Conservation (phyloP, 1,140 invertebrate genomes). For the Harlomillsia oculata region DNA sequence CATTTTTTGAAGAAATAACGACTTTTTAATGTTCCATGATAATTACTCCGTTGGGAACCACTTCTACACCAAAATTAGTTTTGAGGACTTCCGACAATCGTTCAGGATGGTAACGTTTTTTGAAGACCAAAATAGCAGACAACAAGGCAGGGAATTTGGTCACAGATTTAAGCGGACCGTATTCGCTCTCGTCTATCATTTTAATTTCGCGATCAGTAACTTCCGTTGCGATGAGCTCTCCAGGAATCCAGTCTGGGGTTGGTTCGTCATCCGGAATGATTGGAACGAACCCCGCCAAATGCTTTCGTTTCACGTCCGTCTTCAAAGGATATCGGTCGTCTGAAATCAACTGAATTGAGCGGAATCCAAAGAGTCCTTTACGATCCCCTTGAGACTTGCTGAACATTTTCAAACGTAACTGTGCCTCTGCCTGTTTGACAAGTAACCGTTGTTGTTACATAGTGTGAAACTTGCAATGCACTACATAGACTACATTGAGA, state of each 20-base stretch:
- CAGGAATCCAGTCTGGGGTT: conserved; percentile 19
- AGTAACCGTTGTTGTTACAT: no score
- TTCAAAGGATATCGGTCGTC: no score
- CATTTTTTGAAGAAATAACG: no score
- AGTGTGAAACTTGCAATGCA: no score
- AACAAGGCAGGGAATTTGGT: conserved; percentile 12
- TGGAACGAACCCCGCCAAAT: conserved; percentile 2
- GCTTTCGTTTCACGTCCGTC: no score
- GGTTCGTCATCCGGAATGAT: conserved; percentile 13
- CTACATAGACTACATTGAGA: no score
- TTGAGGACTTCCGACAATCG: conserved; percentile 16
- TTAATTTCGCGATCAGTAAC: conserved; percentile 11
- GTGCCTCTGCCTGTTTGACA: no score
- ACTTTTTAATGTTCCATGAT: no score
- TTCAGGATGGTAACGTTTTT: conserved; percentile 19
- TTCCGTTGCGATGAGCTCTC: conserved; percentile 10
- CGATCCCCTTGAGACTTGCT: no score
- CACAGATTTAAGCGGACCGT: conserved; percentile 14
- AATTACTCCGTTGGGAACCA: conserved; percentile 20
- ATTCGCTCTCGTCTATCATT: conserved; percentile 16
- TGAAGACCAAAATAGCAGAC: conserved; percentile 14
- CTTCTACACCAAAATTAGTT: conserved; percentile 13
- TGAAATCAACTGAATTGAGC: no score
- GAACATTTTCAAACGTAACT: no score
- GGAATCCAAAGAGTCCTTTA: no score